Percentiles rank a stretch among this genome's conserved stretches.
These are phyloP conservation scores for Mus caroli DNA, from an alignment of 2,797 vertebrate genomes.

Conservation along the genomic window DNA sequence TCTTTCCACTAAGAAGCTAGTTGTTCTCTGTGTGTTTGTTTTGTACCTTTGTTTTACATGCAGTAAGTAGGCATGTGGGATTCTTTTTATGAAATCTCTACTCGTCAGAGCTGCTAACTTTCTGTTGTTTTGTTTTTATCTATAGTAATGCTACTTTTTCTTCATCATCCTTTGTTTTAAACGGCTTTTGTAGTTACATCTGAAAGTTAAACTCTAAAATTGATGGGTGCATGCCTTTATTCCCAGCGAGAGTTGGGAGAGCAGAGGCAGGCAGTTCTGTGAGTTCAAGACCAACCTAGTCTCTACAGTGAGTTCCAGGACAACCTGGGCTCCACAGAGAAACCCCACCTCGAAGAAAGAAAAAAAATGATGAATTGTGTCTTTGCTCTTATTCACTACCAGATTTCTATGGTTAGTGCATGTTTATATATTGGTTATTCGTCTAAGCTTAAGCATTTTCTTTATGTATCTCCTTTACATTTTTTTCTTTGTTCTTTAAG, in stretches of 20 bases:
- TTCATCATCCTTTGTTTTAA: conserved; percentile 51
- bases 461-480: background rate
- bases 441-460: conserved; percentile 42
- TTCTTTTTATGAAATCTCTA: conserved; percentile 43
- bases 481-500: background rate
- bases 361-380: background rate
- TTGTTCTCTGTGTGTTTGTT: background rate
- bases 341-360: background rate
- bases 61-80: background rate
- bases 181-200: background rate
- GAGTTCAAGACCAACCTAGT: background rate
- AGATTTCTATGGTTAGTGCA: background rate
- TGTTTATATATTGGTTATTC: background rate
- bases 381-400: background rate
- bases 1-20: background rate
- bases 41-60: background rate
- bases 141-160: background rate
- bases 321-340: background rate
- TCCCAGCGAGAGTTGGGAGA: background rate
- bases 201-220: conserved; percentile 2
- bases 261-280: background rate
- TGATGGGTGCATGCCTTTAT: background rate
- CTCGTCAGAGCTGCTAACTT: conserved; percentile 25
- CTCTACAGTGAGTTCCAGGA: background rate
- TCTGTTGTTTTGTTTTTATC: background rate